Evolutionary conservation across 2,797 vertebrate species (phyloP).

Genomic region (Benthosema pterotum): DNA sequence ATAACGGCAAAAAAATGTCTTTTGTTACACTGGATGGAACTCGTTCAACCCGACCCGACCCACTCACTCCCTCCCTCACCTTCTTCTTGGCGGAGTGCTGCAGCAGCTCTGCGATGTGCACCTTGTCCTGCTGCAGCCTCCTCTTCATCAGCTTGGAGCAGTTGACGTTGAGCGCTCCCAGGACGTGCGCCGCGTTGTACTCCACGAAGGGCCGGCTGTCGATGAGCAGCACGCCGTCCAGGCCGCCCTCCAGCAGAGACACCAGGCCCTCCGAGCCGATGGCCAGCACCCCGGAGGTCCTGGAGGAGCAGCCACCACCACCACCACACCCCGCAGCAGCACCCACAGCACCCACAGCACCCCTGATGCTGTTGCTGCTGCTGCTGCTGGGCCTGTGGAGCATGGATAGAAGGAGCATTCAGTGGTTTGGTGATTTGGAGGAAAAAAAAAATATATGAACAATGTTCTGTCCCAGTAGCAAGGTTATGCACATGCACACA

Average conservation of each 20-base stretch:
- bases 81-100: constrained; percentile 93
- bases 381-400: too few species aligned
- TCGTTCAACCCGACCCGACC: too few species aligned
- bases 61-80: constrained; percentile 69
- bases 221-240: constrained; percentile 90
- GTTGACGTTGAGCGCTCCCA: constrained; percentile 95
- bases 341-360: too few species aligned
- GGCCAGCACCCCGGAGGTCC: constrained; percentile 68
- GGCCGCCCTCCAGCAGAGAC: constrained; percentile 89
- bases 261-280: constrained; percentile 88
- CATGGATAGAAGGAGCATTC: too few species aligned
- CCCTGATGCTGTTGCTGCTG: too few species aligned
- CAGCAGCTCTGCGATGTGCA: constrained; percentile 92
- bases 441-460: too few species aligned
- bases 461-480: too few species aligned
- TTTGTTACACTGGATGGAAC: too few species aligned
- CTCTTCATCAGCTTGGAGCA: constrained; percentile 98
- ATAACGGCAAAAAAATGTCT: too few species aligned
- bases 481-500: too few species aligned
- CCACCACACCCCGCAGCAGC: constrained; percentile 8
- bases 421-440: too few species aligned
- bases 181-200: constrained; percentile 91
- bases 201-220: constrained; percentile 97
- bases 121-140: constrained; percentile 95
- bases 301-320: too few species aligned